Evolutionary conservation across 2,797 vertebrate genomes (phyloP).

Genomic region (Channallabes apus): DNA sequence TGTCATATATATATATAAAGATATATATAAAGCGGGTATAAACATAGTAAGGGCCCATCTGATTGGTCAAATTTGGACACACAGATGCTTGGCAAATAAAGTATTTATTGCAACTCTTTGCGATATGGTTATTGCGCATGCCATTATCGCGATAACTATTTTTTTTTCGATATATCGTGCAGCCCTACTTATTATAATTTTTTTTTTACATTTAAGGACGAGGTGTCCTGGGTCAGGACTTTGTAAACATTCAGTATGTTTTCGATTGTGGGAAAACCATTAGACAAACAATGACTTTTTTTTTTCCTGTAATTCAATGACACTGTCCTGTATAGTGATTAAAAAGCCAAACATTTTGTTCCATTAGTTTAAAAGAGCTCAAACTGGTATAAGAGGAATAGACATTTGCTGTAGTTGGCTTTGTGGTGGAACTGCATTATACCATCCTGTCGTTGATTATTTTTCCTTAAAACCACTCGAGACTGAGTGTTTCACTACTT

Average conservation of each 20-base stretch:
- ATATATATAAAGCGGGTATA: too few species aligned
- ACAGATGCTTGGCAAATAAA: too few species aligned
- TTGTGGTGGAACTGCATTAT: not conserved
- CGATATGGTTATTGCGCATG: too few species aligned
- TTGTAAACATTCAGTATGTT: not conserved
- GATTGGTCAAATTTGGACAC: too few species aligned
- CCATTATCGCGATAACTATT: too few species aligned
- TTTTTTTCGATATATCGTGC: too few species aligned
- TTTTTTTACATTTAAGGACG: not conserved
- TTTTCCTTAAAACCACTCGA: not conserved
- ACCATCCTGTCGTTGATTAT: not conserved
- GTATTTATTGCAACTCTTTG: too few species aligned
- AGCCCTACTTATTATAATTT: too few species aligned
- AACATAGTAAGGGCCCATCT: too few species aligned
- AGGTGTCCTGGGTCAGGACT: not conserved
- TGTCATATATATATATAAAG: too few species aligned
- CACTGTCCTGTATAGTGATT: too few species aligned
- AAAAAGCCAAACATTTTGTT: not conserved
- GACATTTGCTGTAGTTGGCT: not conserved
- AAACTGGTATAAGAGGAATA: not conserved
- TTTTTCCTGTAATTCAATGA: not conserved
- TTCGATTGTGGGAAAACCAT: not conserved
- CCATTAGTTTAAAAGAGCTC: not conserved
- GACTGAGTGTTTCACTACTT: not conserved
- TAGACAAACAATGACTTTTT: not conserved